phyloP scores from a whole-genome alignment of 2,797 vertebrate species.

The Ataeniobius toweri region DNA sequence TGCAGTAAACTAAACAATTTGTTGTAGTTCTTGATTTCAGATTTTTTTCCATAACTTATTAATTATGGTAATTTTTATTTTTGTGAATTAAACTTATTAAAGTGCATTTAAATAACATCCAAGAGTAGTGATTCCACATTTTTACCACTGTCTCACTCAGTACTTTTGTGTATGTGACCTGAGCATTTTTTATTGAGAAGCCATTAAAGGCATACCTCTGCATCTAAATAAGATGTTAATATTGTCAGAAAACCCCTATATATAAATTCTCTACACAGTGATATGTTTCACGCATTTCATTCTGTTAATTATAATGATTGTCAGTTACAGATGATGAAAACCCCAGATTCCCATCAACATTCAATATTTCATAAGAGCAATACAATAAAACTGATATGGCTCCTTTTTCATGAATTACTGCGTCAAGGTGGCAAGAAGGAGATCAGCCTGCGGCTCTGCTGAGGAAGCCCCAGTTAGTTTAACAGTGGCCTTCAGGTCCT shows the following conservation, averaged over 20 bases:
- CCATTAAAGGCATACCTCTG: not conserved
- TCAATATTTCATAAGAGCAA: no score
- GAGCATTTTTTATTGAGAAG: not conserved
- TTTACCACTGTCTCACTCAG: not conserved
- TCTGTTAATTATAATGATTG: not conserved
- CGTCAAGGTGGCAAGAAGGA: not conserved
- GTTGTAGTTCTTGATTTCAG: no score
- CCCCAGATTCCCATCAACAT: no score
- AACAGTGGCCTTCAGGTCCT: not conserved
- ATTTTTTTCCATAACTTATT: no score
- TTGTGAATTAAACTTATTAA: not conserved
- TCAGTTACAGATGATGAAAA: not conserved
- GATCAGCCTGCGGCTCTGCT: not conserved
- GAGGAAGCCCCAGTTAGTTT: no score
- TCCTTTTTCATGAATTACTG: not conserved
- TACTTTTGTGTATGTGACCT: not conserved
- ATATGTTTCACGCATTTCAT: not conserved
- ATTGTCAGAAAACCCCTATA: not conserved
- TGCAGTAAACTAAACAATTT: no score
- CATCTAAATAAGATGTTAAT: not conserved
- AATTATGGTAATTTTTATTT: not conserved
- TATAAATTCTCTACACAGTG: not conserved
- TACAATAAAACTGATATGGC: not conserved
- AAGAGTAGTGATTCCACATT: slow-evolving; percentile 6
- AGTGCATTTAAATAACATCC: not conserved